Percentiles rank a stretch among this genome's conserved stretches.
Conservation (phyloP, 1,140 invertebrate species). For the Trichomalopsis sarcophagae region DNA sequence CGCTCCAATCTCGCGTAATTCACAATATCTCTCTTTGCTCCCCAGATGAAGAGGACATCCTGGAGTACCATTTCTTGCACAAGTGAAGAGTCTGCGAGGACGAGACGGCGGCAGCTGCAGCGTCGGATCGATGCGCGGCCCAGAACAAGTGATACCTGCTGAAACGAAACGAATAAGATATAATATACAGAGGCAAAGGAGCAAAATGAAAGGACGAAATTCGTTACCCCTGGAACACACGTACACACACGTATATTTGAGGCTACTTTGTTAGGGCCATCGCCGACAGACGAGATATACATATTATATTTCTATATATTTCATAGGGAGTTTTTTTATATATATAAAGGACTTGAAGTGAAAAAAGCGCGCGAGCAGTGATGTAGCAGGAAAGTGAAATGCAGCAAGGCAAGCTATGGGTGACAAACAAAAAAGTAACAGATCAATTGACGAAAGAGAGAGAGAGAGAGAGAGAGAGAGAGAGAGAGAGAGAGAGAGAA, state of each 20-base stretch:
- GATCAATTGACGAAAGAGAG: neutral
- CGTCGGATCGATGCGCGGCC: slow-evolving; percentile 12
- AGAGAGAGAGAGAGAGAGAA: neutral
- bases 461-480: neutral
- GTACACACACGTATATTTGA: slow-evolving; percentile 32
- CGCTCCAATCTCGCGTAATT: neutral
- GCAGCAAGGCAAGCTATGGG: neutral
- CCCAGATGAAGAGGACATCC: slow-evolving; percentile 69
- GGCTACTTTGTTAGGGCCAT: neutral
- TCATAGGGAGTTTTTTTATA: slow-evolving; percentile 56
- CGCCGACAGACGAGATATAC: slow-evolving; percentile 21
- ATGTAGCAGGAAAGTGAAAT: neutral
- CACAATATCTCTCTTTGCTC: neutral
- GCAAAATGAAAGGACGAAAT: slow-evolving; percentile 10
- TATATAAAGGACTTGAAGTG: slow-evolving; percentile 38
- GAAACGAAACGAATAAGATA: slow-evolving; percentile 2
- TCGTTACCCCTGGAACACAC: neutral
- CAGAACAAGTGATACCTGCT: slow-evolving; percentile 36
- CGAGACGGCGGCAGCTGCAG: neutral
- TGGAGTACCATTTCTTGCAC: slow-evolving; percentile 71
- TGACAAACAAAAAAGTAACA: neutral
- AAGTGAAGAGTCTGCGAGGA: slow-evolving; percentile 63
- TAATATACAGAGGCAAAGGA: slow-evolving; percentile 39
- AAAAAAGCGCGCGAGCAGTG: slow-evolving; percentile 56
- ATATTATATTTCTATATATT: slow-evolving; percentile 51